phyloP scores from a whole-genome alignment of 1,140 invertebrate genomes.

The Solenopsis invicta region DNA sequence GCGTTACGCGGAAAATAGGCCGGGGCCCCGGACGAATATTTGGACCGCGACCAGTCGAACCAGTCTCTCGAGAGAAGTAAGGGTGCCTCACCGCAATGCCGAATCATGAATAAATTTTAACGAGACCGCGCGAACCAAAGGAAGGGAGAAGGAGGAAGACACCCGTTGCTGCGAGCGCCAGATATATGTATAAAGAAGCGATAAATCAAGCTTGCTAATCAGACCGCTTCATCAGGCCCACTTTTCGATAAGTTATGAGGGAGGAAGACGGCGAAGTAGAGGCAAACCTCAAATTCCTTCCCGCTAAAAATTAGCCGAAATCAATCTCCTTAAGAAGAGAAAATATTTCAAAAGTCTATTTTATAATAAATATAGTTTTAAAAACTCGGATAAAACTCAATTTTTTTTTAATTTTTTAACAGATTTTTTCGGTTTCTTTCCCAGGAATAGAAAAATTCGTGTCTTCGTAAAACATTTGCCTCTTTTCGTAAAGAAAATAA shows the following conservation, averaged over 20 bases:
- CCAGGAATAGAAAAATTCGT: no score
- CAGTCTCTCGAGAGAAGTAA: conserved; percentile 73
- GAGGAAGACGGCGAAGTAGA: not conserved
- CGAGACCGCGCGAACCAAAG: conserved; percentile 69
- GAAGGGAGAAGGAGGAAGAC: conserved; percentile 16
- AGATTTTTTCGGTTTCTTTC: no score
- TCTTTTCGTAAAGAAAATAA: no score
- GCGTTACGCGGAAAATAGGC: conserved; percentile 76
- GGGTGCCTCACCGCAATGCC: conserved; percentile 62
- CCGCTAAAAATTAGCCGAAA: conserved; percentile 46
- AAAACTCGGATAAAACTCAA: no score
- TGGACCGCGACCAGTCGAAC: conserved; percentile 79
- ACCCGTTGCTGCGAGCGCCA: conserved; percentile 41
- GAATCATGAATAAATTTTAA: conserved; percentile 83
- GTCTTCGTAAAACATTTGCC: no score
- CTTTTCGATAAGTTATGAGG: conserved; percentile 78
- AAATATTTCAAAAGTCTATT: not conserved
- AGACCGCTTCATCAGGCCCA: conserved; percentile 79
- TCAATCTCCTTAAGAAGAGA: not conserved
- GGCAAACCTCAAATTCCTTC: conserved; percentile 3
- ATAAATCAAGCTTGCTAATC: conserved; percentile 81
- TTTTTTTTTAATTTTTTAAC: no score
- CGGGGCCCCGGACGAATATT: conserved; percentile 70
- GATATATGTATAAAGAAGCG: conserved; percentile 58
- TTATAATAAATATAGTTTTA: not conserved